Conservation (phyloP, 2,888 invertebrate species). For the Tortricodes alternella region DNA sequence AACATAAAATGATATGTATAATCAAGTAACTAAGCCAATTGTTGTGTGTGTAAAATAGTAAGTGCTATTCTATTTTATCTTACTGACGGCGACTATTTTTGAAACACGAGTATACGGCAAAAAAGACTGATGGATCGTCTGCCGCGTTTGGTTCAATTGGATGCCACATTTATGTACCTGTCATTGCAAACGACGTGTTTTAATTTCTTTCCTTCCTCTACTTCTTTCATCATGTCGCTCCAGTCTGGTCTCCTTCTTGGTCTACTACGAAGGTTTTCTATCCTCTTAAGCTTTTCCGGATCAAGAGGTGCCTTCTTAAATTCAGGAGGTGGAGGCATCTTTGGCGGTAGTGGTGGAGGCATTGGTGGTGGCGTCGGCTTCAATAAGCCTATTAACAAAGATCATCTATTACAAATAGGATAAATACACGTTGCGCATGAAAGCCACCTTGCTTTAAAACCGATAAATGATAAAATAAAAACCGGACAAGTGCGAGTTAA, state of each 20-base stretch:
- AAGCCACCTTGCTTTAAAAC: too few relatives aligned
- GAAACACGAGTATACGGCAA: too few relatives aligned
- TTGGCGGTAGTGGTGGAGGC: conserved; percentile 88
- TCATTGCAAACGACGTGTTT: conserved; percentile 94
- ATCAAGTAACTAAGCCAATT: too few relatives aligned
- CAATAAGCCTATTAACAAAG: conserved; percentile 58
- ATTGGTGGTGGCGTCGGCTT: conserved; percentile 84
- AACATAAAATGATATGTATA: too few relatives aligned
- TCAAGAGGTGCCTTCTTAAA: conserved; percentile 84
- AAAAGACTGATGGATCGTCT: background rate
- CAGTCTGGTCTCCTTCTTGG: conserved; percentile 93
- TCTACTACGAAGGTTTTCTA: conserved; percentile 89
- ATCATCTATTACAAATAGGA: background rate
- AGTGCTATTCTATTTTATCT: too few relatives aligned
- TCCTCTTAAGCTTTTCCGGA: conserved; percentile 83
- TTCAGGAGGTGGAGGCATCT: conserved; percentile 83
- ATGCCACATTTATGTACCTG: too few relatives aligned
- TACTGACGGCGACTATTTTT: too few relatives aligned
- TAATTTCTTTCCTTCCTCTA: conserved; percentile 90
- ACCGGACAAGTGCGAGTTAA: too few relatives aligned
- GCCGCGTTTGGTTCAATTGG: background rate
- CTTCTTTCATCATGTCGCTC: conserved; percentile 95
- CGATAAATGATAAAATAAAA: too few relatives aligned
- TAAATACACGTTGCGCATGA: background rate
- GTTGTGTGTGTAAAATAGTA: too few relatives aligned